Percentiles rank a stretch among this genome's conserved stretches.
phyloP scores from a whole-genome alignment of 2,113 vertebrate genomes.

The Apeltes quadracus region DNA sequence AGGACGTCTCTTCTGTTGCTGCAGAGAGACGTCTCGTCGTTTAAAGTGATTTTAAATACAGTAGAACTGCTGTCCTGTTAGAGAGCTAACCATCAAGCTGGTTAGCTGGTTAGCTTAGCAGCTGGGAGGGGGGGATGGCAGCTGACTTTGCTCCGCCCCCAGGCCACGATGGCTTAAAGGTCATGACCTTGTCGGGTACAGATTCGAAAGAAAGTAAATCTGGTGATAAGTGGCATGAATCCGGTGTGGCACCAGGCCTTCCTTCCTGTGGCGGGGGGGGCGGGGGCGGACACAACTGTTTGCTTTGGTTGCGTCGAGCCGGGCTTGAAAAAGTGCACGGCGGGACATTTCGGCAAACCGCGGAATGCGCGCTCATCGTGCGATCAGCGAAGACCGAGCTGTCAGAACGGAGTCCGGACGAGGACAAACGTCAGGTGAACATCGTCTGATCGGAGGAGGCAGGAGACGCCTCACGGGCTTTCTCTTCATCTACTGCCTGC shows the following conservation, averaged over 20 bases:
- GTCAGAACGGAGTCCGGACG: constrained; percentile 40
- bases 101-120: neutral
- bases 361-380: constrained; percentile 33
- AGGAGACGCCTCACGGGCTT: constrained; percentile 22
- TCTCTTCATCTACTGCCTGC: constrained; percentile 26
- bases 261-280: no score
- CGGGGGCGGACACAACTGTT: no score
- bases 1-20: neutral
- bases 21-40: neutral
- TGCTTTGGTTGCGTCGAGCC: constrained; percentile 24
- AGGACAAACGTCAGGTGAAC: constrained; percentile 39
- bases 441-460: constrained; percentile 16
- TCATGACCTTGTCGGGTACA: neutral
- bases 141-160: neutral
- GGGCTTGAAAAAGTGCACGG: constrained; percentile 54
- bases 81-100: neutral
- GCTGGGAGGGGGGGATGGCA: neutral
- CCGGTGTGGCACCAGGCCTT: neutral
- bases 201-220: neutral
- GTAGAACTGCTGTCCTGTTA: constrained; percentile 7
- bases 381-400: constrained; percentile 40
- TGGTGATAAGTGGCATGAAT: neutral
- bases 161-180: neutral
- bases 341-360: constrained; percentile 46
- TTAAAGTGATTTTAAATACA: constrained; percentile 1